Conservation (phyloP, 2,797 vertebrate genomes). For the Sparus aurata region DNA sequence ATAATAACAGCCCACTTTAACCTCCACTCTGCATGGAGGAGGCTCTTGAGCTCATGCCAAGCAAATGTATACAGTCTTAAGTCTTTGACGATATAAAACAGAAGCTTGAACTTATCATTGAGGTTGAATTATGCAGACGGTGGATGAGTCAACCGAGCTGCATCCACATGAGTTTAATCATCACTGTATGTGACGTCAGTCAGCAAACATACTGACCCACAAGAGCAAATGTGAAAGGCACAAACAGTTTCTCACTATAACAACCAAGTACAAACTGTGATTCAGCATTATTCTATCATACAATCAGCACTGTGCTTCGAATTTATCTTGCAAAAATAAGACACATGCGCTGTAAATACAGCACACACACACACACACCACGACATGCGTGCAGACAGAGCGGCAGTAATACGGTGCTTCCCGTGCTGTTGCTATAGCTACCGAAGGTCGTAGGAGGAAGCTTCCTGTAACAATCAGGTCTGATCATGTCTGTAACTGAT, state of each 20-base stretch:
- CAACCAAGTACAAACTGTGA: not conserved
- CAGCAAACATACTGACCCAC: not conserved
- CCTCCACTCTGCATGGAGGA: not conserved
- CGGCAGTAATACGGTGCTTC: slow-evolving; percentile 61
- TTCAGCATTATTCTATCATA: not conserved
- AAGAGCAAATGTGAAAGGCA: not conserved
- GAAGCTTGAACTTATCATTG: not conserved
- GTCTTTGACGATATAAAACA: not conserved
- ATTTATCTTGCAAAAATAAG: slow-evolving; percentile 3
- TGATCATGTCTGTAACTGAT: slow-evolving; percentile 1
- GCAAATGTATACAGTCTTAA: not conserved
- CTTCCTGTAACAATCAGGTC: slow-evolving; percentile 49
- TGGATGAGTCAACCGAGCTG: slow-evolving; percentile 17
- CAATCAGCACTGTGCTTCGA: not conserved
- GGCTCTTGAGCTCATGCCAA: not conserved
- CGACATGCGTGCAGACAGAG: slow-evolving; percentile 23
- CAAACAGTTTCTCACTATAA: not conserved
- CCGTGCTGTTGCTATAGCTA: slow-evolving; percentile 67
- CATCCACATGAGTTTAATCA: slow-evolving; percentile 31
- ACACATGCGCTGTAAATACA: slow-evolving; percentile 7
- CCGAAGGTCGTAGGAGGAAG: slow-evolving; percentile 51
- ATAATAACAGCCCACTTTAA: not conserved
- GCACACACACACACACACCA: not conserved
- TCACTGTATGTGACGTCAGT: slow-evolving; percentile 11
- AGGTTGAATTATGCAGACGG: slow-evolving; percentile 25